Evolutionary conservation across 2,797 vertebrate species (phyloP), one percentile per base, ranked within the genome.

Genomic region (Dallia pectoralis): DNA sequence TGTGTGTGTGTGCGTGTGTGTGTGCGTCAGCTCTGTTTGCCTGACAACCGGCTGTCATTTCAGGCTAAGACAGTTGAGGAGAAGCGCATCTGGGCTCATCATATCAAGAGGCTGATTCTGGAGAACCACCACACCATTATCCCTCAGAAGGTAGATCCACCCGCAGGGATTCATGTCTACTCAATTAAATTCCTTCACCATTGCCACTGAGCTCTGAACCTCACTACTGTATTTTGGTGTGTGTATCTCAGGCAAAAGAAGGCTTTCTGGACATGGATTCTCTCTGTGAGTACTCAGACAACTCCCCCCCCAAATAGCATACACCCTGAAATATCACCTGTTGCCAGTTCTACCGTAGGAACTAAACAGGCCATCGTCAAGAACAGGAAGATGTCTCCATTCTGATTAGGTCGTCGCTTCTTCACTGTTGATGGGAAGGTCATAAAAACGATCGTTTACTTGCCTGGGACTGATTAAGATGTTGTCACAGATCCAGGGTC

Each of bases 31-130:
- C 30, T 29, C 61, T n/a, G 63, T 36, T 61, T 27, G 47, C 15
- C 2, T 69, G 27, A 53, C 15, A 8, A 27, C 40, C 27, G 44
- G 47, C 3, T 18, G 22, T 8, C 3, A 5, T 27, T 72, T 16
- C 81, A 98, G 97, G 96, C 96, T 82, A 97, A 93, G 84, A 96
- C 94, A 0, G 93, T 91, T 5, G 96, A 98, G 77, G 97, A 98
- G 89, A 99, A 98, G 86, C 94, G 95, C 0, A 47, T 93, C 19
- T 99, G 97, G 97, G 95, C 95, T 49, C 96, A 98, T 86, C 96
- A 99, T 81, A 96, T 99, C 74, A 99, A 98, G 91, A 93, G 96
- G 73, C 95, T 99, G 63, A 99, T 99, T 77, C 90, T 99, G 67
- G 97, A 99, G 88, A 99, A 99, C 83, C 97, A 99, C 88, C 97